Conservation (phyloP, 2,888 invertebrate genomes). For the Axea sp. region DNA sequence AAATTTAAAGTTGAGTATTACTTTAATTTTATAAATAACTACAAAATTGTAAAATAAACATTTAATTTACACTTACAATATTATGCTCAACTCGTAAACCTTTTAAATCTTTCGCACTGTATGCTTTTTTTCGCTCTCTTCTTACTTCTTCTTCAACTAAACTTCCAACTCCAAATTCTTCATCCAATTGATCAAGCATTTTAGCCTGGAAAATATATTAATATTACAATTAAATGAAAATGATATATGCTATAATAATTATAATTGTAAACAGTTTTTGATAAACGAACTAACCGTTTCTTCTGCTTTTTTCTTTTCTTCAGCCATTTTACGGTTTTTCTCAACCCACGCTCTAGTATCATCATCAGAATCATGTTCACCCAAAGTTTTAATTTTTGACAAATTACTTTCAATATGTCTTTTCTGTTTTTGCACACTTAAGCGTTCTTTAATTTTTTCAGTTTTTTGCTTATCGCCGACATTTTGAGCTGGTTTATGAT, state of each 20-base stretch:
- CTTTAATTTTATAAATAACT: too few relatives aligned
- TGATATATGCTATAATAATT: too few relatives aligned
- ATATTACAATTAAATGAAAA: slow-evolving; percentile 1
- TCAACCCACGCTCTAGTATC: slow-evolving; percentile 90
- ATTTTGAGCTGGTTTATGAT: slow-evolving; percentile 91
- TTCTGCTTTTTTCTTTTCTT: slow-evolving; percentile 91
- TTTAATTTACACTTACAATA: slow-evolving; percentile 78
- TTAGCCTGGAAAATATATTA: slow-evolving; percentile 85
- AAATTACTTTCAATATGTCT: slow-evolving; percentile 86
- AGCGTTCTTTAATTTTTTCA: slow-evolving; percentile 90
- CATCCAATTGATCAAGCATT: slow-evolving; percentile 96
- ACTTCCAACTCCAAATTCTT: slow-evolving; percentile 93
- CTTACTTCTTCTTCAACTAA: slow-evolving; percentile 89
- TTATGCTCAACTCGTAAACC: slow-evolving; percentile 94
- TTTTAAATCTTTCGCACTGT: slow-evolving; percentile 85
- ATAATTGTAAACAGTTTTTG: too few relatives aligned
- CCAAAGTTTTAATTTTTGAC: slow-evolving; percentile 82
- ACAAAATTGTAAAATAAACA: too few relatives aligned
- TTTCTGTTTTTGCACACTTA: slow-evolving; percentile 89
- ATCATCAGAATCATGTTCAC: slow-evolving; percentile 87
- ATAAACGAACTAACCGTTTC: slow-evolving; percentile 83
- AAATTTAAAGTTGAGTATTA: too few relatives aligned
- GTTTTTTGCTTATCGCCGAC: slow-evolving; percentile 86
- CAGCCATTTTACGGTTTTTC: slow-evolving; percentile 87
- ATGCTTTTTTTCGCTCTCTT: slow-evolving; percentile 82